These are phyloP conservation scores for Tympanoctomys barrerae DNA, from an alignment of 2,797 vertebrate genomes.

Conservation along the genomic window DNA sequence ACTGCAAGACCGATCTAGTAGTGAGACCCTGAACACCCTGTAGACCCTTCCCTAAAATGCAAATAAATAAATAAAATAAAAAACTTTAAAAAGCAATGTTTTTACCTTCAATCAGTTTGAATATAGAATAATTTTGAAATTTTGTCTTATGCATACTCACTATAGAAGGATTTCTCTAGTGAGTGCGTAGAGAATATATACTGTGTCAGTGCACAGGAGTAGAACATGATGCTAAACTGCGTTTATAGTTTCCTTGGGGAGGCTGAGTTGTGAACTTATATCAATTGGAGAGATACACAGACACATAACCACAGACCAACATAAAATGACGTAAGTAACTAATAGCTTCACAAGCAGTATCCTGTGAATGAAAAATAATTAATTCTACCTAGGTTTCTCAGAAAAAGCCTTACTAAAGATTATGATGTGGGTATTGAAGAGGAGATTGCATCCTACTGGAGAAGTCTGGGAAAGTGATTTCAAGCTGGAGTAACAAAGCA, in stretches of 20 bases:
- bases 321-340: background rate
- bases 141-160: background rate
- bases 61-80: too few relatives aligned
- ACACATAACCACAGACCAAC: background rate
- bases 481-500: background rate
- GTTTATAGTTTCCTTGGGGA: background rate
- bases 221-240: background rate
- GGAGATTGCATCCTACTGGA: background rate
- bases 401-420: background rate
- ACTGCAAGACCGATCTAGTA: too few relatives aligned
- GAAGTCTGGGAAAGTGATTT: background rate
- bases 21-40: too few relatives aligned
- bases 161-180: background rate
- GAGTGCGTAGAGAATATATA: too few relatives aligned
- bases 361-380: background rate
- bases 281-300: background rate
- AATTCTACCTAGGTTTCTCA: background rate
- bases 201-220: background rate
- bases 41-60: too few relatives aligned
- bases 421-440: background rate
- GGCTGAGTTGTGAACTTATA: background rate
- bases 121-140: background rate
- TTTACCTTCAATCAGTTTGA: background rate
- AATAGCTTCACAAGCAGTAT: background rate
- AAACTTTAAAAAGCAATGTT: background rate